Evolutionary conservation across 2,888 invertebrate genomes (phyloP), one percentile per base, ranked within the genome.

Genomic region (Acrocera orbiculus): DNA sequence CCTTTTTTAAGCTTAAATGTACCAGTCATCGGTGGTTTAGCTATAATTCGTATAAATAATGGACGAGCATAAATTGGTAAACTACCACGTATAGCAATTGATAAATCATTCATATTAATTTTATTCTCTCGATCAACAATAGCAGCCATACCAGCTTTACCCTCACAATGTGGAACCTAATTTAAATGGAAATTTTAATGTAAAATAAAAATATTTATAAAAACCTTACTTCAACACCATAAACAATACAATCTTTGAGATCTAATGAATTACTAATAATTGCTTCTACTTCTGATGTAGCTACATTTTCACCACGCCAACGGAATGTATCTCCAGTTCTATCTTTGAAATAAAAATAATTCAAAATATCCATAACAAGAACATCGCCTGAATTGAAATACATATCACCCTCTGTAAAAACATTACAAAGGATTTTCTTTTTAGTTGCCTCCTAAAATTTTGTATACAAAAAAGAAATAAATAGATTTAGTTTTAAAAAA

Each of bases 251-350:
- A 45, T 83, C 80, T 40, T 73, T 71, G 38, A 86, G 67, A 2
- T 70, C 71, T 31, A 82, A 63, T 17, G 76, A 67, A 35, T 79
- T 79, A 40, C 79, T 81, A 42, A 95, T 70, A 8, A 86, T 77
- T 34, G 80, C 79, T 62, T 96, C 95, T 14, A 96, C 87, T 64
- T 96, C 96, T 1, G 81, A 76, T 2, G 95, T 95, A 36, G 93
- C 81, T 2, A 96, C 92, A 56, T 96, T 96, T 65, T 98, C 95
- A 10, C 96, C 95, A 53, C 86, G 79, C 90, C 90, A 92, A 49
- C 73, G 68, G 61, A 76, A 82, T 0, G 82, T 83, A 58, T 83
- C 82, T 3, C 82, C 82, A 31, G 77, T 80, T 52, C 95, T 71
- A 61, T 95, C 95, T 46, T 76, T 79, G 66, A 95, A 95, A 63